Evolutionary conservation across 2,888 invertebrate genomes (phyloP).

Genomic region (Acheta domesticus): DNA sequence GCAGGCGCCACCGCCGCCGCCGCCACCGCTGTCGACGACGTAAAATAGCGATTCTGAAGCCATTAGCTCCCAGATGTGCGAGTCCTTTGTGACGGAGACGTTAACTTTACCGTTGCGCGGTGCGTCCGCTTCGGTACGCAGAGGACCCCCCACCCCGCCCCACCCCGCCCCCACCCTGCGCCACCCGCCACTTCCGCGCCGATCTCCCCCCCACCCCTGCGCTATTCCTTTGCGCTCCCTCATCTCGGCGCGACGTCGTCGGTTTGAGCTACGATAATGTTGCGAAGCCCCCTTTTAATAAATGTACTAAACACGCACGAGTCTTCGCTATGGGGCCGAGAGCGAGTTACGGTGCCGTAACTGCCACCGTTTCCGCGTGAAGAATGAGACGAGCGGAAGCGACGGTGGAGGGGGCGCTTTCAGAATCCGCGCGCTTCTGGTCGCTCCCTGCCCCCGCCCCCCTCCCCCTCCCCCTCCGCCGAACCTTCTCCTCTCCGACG

Average conservation of each 20-base stretch:
- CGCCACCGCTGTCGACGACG: too few species aligned
- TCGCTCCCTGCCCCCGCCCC: background rate
- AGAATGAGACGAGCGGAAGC: background rate
- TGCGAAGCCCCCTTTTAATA: background rate
- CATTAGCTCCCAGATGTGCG: too few species aligned
- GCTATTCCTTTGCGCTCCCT: background rate
- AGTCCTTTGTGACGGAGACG: too few species aligned
- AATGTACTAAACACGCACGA: background rate
- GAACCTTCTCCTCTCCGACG: background rate
- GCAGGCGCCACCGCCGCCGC: too few species aligned
- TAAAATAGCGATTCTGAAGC: too few species aligned
- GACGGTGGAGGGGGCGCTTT: too few species aligned
- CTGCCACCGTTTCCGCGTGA: background rate
- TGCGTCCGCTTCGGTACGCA: too few species aligned
- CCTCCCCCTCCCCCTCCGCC: background rate
- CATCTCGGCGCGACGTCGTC: background rate
- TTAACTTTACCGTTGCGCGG: too few species aligned
- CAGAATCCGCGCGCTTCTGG: too few species aligned
- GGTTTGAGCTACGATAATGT: background rate
- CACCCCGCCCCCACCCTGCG: background rate
- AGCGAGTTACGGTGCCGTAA: background rate
- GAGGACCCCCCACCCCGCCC: too few species aligned
- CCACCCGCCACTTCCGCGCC: too few species aligned
- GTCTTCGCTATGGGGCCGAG: background rate
- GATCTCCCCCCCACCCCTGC: background rate